These are phyloP conservation scores for Gryllus bimaculatus DNA, from an alignment of 1,140 invertebrate species.

Conservation along the genomic window DNA sequence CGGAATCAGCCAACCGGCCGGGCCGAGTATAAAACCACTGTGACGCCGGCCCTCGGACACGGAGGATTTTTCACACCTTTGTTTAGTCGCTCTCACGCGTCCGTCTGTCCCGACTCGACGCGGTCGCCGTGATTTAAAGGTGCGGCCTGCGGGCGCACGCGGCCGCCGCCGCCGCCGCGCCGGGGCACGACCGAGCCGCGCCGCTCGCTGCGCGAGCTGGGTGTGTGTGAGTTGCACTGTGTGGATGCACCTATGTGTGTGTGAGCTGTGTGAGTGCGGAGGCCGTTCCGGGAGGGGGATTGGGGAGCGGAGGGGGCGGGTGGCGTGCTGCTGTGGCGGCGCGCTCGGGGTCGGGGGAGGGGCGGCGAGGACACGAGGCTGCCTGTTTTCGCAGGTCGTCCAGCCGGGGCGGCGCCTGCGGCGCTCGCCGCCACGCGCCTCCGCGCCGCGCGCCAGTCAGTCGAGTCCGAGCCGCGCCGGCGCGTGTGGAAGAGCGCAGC, in stretches of 20 bases:
- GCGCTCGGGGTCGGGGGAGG: not conserved
- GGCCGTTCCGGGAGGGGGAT: not conserved
- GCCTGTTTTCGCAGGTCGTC: slow-evolving; percentile 9
- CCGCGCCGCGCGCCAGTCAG: not conserved
- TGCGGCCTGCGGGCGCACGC: not conserved
- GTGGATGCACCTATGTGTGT: not conserved
- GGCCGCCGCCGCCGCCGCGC: not conserved
- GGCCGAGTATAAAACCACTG: not conserved
- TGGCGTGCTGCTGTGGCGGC: not conserved
- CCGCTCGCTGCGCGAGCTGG: not conserved
- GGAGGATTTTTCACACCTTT: not conserved
- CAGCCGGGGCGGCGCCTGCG: not conserved
- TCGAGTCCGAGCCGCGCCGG: not conserved
- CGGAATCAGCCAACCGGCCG: not conserved
- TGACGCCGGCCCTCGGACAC: not conserved
- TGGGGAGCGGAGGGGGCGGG: not conserved
- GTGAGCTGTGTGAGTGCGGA: not conserved
- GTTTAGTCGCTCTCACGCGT: not conserved
- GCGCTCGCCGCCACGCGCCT: not conserved
- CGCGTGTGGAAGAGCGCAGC: not conserved
- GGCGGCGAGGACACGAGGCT: not conserved
- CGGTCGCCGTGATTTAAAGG: not conserved
- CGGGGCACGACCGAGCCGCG: not conserved
- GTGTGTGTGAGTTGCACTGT: not conserved
- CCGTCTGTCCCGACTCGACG: not conserved